Evolutionary conservation across 2,113 vertebrate genomes (phyloP), one percentile per base, ranked within the genome.

Genomic region (Pogona vitticeps): DNA sequence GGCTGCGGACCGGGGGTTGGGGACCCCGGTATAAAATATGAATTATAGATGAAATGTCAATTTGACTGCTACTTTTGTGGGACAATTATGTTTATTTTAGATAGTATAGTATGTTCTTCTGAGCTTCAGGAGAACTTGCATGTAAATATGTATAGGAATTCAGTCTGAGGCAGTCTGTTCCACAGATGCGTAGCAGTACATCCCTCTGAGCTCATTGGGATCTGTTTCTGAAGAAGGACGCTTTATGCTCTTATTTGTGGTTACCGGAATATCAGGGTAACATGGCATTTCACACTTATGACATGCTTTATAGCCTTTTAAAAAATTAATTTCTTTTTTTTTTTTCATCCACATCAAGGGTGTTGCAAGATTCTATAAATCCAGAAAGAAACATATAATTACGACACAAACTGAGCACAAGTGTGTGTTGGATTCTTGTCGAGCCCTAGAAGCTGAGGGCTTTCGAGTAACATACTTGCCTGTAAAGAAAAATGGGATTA

Each of bases 371-470:
- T 99, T 99, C 94, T 99, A 99, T 87, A 97, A 97, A 87, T 94
- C 97, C 88, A 98, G 98, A 76, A 99, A 98, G 89, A 98, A 97
- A 56, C 99, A 99, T 31, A 92, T 99, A 83, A 97, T 99, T 90
- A 99, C 98, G 71, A 98, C 98, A 0, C 98, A 99, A 93, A 99
- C 98, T 0, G 99, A 99, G 88, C 99, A 99, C 89, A 99, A 99
- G 80, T 99, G 99, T 31, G 99, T 99, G 14, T 90, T 99, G 94
- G 98, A 99, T 93, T 99, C 98, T 0, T 99, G 99, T 86, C 98
- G 99, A 9, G 95, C 98, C 28, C 91, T 99, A 90, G 98, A 99
- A 94, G 77, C 98, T 0, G 99, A 99, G 91, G 99, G 98, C 1
- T 99, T 99, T 89, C 92, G 18, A 1, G 73, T 99, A 84, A 98